These are phyloP conservation scores for Hydrozoanthus tunicans DNA, from an alignment of 64 coral and sea anemone species.

Conservation along the genomic window DNA sequence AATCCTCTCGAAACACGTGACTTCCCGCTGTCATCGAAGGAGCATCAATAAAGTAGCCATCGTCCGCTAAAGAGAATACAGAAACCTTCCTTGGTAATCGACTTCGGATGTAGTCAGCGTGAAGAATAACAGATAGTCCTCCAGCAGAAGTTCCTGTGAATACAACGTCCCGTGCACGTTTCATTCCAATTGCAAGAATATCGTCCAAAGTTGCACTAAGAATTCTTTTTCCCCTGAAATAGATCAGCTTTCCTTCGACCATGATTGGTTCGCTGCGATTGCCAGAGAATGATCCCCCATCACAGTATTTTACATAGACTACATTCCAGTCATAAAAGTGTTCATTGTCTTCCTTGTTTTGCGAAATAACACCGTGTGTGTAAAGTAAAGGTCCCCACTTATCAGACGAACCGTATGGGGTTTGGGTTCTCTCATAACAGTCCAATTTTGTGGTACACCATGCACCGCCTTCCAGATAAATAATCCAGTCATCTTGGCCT, in stretches of 20 bases:
- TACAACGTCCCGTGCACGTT: constrained; percentile 57
- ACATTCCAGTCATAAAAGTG: constrained; percentile 83
- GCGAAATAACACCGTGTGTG: constrained; percentile 73
- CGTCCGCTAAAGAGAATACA: constrained; percentile 69
- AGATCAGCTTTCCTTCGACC: constrained; percentile 68
- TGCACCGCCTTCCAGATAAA: constrained; percentile 84
- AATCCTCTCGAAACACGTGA: constrained; percentile 54
- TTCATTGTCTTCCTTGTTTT: constrained; percentile 54
- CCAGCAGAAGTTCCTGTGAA: constrained; percentile 88
- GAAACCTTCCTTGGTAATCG: constrained; percentile 43
- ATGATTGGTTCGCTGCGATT: constrained; percentile 70
- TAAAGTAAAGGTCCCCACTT: constrained; percentile 64
- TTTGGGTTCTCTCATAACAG: constrained; percentile 65
- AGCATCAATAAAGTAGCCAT: constrained; percentile 77
- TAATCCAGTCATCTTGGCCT: constrained; percentile 70
- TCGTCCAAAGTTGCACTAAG: constrained; percentile 72
- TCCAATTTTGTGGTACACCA: constrained; percentile 70
- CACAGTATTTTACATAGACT: constrained; percentile 86
- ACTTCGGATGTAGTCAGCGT: constrained; percentile 74
- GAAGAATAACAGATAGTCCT: constrained; percentile 70
- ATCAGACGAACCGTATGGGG: constrained; percentile 65
- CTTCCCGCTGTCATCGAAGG: constrained; percentile 35
- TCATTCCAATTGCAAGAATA: constrained; percentile 54
- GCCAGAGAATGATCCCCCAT: constrained; percentile 81
- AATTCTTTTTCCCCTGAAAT: constrained; percentile 85